A percentile compares a stretch with the other conserved stretches of the same genome.
These are phyloP conservation scores for Oenanthe oenanthe DNA, from an alignment of 2,113 vertebrate genomes.

Conservation along the genomic window DNA sequence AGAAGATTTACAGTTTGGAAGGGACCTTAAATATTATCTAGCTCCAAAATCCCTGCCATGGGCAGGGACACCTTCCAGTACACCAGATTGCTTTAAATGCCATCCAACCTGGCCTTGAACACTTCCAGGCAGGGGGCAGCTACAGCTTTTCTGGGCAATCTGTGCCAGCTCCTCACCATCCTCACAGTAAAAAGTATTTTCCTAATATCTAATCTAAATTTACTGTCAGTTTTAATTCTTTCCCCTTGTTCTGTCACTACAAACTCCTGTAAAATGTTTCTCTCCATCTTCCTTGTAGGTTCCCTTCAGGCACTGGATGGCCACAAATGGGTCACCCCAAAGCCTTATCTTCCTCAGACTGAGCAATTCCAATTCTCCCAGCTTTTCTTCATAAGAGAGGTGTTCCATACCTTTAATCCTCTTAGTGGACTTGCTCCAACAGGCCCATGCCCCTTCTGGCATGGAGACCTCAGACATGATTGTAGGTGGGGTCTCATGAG, in stretches of 20 bases:
- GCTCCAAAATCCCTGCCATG: not conserved
- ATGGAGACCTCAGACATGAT: not conserved
- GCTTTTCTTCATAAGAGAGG: not conserved
- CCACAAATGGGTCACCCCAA: not conserved
- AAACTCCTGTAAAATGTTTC: not conserved
- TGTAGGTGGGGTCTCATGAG: not conserved
- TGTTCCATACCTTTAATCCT: not conserved
- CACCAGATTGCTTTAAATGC: not conserved
- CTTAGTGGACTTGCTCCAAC: not conserved
- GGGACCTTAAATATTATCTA: not conserved
- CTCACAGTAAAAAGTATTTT: not conserved
- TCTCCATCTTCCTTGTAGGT: not conserved
- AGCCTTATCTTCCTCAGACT: not conserved
- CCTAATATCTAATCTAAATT: not conserved
- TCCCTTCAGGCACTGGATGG: not conserved
- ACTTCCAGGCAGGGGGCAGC: not conserved
- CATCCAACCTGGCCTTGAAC: not conserved
- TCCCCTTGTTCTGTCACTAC: not conserved
- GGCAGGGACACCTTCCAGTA: not conserved
- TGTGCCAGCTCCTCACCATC: not conserved
- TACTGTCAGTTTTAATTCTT: not conserved
- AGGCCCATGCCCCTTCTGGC: not conserved
- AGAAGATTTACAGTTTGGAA: not conserved
- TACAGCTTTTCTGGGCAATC: not conserved
- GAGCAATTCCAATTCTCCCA: not conserved